Evolutionary conservation across 92 coral and sea anemone genomes (phyloP), one percentile per base, ranked within the genome.

Genomic region (Anthopleura xanthogrammica): DNA sequence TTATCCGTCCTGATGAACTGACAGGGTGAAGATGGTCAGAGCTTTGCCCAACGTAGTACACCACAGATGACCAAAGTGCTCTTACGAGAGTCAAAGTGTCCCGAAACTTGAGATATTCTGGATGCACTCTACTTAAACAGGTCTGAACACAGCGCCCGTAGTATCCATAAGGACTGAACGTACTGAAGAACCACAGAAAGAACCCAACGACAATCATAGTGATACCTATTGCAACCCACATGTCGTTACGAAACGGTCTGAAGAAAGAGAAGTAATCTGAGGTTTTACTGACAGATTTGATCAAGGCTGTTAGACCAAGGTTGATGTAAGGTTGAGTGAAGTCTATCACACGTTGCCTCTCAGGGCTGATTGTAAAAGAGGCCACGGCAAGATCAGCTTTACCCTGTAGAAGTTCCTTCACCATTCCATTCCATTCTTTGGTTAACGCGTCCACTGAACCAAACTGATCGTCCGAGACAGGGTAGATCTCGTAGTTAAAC

Each of bases 401-500:
- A 62, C 94, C 98, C 74, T 87, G 82, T 2, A 88, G 48, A 12
- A 95, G 48, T 64, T 95, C 98, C 19, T 77, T 86, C 3, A 95
- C 97, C 94, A 95, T 88, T 7, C 98, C 98, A 77, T 93, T 93
- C 98, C 98, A 93, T 79, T 91, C 95, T 40, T 89, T 92, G 16
- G 94, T 81, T 43, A 93, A 66, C 9, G 90, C 52, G 82, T 93
- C 88, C 57, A 79, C 84, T 0, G 92, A 85, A 36, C 98, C 98
- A 87, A 88, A 95, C 57, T 86, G 84, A 7, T 87, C 85, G 66
- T 93, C 95, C 10, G 91, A 86, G 16, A 92, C 97, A 46, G 84
- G 86, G 78, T 95, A 90, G 39, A 95, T 83, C 77, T 89, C 88
- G 72, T 84, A 95, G 40, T 86, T 89, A 82, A 93, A 95, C 76